These are phyloP conservation scores for Hirtodrosophila cameraria DNA, from an alignment of 2,888 invertebrate species.

Conservation along the genomic window DNA sequence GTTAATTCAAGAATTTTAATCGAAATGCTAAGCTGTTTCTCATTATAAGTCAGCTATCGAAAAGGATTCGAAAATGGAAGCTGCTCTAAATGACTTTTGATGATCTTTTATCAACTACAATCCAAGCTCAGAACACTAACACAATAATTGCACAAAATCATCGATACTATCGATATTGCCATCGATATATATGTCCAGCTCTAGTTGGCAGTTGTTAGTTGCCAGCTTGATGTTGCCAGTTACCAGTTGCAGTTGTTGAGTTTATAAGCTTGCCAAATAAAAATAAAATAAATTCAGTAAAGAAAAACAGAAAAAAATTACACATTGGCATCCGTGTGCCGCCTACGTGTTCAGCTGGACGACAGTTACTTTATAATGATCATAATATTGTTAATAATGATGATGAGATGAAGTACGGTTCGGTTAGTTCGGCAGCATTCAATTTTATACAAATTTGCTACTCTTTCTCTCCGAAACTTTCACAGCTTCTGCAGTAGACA, in stretches of 20 bases:
- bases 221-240: conserved; percentile 12
- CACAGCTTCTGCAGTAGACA: conserved; percentile 78
- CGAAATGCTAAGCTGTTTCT: too few relatives aligned
- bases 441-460: conserved; percentile 71
- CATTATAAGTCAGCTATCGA: too few relatives aligned
- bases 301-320: conserved; percentile 49
- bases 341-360: conserved; percentile 65
- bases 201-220: too few relatives aligned
- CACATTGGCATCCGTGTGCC: conserved; percentile 71
- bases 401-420: conserved; percentile 12
- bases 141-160: too few relatives aligned
- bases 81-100: too few relatives aligned
- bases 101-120: too few relatives aligned
- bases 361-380: conserved; percentile 12
- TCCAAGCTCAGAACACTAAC: too few relatives aligned
- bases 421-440: conserved; percentile 52
- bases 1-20: too few relatives aligned
- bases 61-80: too few relatives aligned
- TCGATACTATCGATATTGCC: too few relatives aligned
- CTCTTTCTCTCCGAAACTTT: conserved; percentile 70
- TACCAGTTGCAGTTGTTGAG: conserved; percentile 12
- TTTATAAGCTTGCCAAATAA: conserved; percentile 41
- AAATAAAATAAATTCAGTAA: conserved; percentile 34
- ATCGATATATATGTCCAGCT: too few relatives aligned
- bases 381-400: conserved; percentile 15